Evolutionary conservation across 2,888 invertebrate genomes (phyloP).

Genomic region (Pogonocherus hispidulus): DNA sequence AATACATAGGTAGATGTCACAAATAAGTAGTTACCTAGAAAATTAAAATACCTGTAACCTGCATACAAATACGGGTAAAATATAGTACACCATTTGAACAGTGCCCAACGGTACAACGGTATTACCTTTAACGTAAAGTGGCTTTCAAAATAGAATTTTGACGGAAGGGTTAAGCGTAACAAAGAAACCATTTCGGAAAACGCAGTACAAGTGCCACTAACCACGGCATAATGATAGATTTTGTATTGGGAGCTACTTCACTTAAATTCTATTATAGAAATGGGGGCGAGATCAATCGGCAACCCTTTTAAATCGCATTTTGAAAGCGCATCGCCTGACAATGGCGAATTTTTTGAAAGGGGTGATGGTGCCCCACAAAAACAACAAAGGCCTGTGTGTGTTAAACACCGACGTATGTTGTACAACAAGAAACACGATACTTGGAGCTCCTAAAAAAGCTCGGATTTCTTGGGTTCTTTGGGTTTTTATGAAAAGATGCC

Average conservation of each 20-base stretch:
- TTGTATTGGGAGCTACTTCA: constrained; percentile 39
- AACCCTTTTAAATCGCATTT: constrained; percentile 44
- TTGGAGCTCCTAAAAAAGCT: constrained; percentile 32
- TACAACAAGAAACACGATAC: constrained; percentile 49
- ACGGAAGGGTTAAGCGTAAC: constrained; percentile 44
- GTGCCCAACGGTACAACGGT: not conserved
- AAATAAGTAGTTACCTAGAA: too few species aligned
- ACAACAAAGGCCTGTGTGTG: constrained; percentile 52
- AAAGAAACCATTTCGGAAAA: constrained; percentile 44
- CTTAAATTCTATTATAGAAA: constrained; percentile 44
- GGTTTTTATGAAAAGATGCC: constrained; percentile 22
- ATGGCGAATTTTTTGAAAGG: constrained; percentile 45
- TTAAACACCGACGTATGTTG: constrained; percentile 55
- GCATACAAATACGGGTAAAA: too few species aligned
- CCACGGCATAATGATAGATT: constrained; percentile 41
- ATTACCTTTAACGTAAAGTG: not conserved
- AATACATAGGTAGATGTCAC: too few species aligned
- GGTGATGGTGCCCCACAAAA: constrained; percentile 42
- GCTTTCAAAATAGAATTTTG: constrained; percentile 31
- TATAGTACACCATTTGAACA: not conserved
- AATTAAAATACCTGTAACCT: too few species aligned
- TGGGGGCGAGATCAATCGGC: constrained; percentile 49
- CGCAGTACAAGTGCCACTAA: constrained; percentile 49
- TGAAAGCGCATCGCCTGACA: constrained; percentile 40
- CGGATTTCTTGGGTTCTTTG: constrained; percentile 35